Percentiles rank a stretch among this genome's conserved stretches.
Conservation (phyloP, 2,113 vertebrate species). For the Scalopus aquaticus region DNA sequence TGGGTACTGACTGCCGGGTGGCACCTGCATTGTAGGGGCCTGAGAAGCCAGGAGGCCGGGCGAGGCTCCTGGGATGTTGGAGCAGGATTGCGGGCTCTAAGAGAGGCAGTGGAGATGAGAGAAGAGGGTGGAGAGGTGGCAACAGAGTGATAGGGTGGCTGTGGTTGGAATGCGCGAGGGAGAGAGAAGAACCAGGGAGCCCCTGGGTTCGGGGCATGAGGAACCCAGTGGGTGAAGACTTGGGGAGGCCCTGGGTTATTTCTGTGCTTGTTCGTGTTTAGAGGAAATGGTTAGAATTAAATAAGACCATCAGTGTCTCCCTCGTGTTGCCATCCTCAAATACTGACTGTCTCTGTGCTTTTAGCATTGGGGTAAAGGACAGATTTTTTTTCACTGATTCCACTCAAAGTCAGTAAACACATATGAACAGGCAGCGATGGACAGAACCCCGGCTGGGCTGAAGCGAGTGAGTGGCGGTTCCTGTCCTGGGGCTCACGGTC, state of each 20-base stretch:
- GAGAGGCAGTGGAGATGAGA: too few relatives aligned
- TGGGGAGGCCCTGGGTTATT: neutral
- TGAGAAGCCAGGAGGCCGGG: neutral
- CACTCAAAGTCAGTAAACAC: neutral
- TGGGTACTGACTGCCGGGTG: neutral
- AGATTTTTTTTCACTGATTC: neutral
- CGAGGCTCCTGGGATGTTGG: neutral
- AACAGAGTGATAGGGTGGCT: neutral
- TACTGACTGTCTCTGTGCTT: neutral
- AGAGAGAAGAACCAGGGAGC: neutral
- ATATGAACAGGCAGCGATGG: neutral
- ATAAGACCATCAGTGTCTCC: neutral
- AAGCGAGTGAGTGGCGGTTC: neutral
- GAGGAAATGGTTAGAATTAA: neutral
- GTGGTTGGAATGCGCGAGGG: neutral
- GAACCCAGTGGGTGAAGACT: neutral
- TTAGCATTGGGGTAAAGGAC: neutral
- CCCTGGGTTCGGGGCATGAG: neutral
- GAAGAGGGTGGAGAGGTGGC: neutral
- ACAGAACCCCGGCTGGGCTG: neutral
- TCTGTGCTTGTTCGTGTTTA: neutral
- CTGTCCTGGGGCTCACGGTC: neutral
- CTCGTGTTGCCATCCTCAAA: neutral
- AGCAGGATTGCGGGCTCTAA: rapidly evolving
- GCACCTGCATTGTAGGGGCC: neutral